phyloP scores from a whole-genome alignment of 92 coral and sea anemone genomes.

The Parazoanthus atlanticus region DNA sequence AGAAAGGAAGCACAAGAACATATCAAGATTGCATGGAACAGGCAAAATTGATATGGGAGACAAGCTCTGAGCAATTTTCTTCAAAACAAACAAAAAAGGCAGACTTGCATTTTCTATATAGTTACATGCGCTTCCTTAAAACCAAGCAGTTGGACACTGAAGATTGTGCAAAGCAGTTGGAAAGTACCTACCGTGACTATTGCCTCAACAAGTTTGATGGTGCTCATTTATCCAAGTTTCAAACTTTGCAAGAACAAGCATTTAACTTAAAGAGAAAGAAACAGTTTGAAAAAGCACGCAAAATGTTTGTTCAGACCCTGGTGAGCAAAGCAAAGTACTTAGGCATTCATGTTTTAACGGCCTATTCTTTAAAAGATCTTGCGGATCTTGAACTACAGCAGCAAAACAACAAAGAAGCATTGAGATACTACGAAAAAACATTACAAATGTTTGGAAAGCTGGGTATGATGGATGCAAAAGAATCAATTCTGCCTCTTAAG shows the following conservation, averaged over 20 bases:
- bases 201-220: neutral
- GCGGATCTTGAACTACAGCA: slow-evolving; percentile 35
- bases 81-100: slow-evolving; percentile 5
- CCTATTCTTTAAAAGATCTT: slow-evolving; percentile 28
- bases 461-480: slow-evolving; percentile 21
- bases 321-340: neutral
- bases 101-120: slow-evolving; percentile 26
- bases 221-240: neutral
- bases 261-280: too few species aligned
- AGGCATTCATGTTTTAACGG: slow-evolving; percentile 48
- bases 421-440: neutral
- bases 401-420: neutral
- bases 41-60: neutral
- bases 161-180: neutral
- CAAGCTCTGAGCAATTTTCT: neutral
- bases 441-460: neutral
- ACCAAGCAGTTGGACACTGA: neutral
- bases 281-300: neutral
- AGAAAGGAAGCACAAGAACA: slow-evolving; percentile 7
- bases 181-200: neutral
- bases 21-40: slow-evolving; percentile 17
- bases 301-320: neutral
- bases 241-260: neutral
- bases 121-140: slow-evolving; percentile 26
- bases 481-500: slow-evolving; percentile 41